These are phyloP conservation scores for Drosophila dives DNA, from an alignment of 2,888 invertebrate species.

Conservation along the genomic window DNA sequence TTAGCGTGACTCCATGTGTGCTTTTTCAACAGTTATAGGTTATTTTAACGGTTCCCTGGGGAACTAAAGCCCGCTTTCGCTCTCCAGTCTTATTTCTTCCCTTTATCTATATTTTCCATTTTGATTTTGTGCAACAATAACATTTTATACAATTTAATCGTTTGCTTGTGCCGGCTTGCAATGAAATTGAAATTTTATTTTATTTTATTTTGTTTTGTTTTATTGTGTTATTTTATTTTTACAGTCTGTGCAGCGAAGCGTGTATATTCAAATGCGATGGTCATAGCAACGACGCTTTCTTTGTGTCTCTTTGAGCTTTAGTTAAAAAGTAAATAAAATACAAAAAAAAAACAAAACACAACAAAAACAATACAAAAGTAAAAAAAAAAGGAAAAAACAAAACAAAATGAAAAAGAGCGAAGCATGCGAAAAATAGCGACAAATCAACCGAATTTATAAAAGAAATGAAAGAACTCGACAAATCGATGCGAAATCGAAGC, in stretches of 20 bases:
- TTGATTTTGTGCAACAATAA: conserved; percentile 14
- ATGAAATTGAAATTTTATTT: conserved; percentile 46
- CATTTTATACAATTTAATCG: conserved; percentile 25
- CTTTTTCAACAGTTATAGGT: not conserved
- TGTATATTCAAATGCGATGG: conserved; percentile 70
- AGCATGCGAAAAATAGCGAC: conserved; percentile 54
- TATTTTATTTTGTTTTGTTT: conserved; percentile 14
- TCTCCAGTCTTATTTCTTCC: not conserved
- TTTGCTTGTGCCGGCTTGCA: conserved; percentile 41
- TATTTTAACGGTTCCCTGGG: not conserved
- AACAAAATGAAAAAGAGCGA: conserved; percentile 27
- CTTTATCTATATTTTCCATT: not conserved
- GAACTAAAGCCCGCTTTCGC: not conserved
- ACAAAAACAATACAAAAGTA: conserved; percentile 1
- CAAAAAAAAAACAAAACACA: conserved; percentile 20
- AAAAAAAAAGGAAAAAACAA: conserved; percentile 17
- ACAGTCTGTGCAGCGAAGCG: conserved; percentile 61
- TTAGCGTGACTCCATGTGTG: not conserved
- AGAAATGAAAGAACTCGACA: conserved; percentile 74
- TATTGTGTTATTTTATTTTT: conserved; percentile 17
- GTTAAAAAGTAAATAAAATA: conserved; percentile 46
- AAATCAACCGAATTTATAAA: conserved; percentile 78
- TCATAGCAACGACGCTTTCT: conserved; percentile 66
- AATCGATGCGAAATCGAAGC: conserved; percentile 78
- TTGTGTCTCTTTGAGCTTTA: conserved; percentile 64